Percentiles rank a stretch among this genome's conserved stretches.
Evolutionary conservation across 2,113 vertebrate species (phyloP).

Genomic region (Prinia subflava): DNA sequence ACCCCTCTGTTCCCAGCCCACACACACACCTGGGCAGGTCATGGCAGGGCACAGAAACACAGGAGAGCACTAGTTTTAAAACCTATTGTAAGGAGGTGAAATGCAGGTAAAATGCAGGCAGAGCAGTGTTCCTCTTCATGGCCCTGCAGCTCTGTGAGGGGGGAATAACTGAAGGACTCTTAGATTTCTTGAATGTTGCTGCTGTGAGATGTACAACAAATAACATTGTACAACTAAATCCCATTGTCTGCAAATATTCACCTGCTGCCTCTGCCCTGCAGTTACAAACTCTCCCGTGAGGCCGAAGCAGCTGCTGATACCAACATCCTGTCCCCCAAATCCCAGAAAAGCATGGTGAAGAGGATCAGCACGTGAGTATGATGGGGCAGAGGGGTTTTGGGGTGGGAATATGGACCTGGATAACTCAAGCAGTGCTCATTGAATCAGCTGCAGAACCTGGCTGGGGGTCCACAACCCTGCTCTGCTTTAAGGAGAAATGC

Average conservation of each 20-base stretch:
- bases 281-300: conserved; percentile 85
- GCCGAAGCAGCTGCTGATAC: conserved; percentile 82
- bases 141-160: neutral
- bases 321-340: conserved; percentile 82
- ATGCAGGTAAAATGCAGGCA: neutral
- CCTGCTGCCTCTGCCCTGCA: conserved; percentile 49
- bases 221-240: neutral
- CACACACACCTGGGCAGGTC: neutral
- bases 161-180: neutral
- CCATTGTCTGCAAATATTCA: neutral
- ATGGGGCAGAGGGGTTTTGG: neutral
- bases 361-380: conserved; percentile 90
- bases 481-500: neutral
- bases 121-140: neutral
- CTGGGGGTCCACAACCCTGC: neutral
- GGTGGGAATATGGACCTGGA: neutral
- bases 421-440: neutral
- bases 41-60: neutral
- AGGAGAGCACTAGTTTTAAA: neutral
- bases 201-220: neutral
- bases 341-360: conserved; percentile 94
- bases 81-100: neutral
- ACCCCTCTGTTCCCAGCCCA: neutral
- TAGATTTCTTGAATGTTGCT: neutral
- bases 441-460: neutral